These are phyloP conservation scores for Microtus montanus DNA, from an alignment of 2,113 vertebrate species.

Conservation along the genomic window DNA sequence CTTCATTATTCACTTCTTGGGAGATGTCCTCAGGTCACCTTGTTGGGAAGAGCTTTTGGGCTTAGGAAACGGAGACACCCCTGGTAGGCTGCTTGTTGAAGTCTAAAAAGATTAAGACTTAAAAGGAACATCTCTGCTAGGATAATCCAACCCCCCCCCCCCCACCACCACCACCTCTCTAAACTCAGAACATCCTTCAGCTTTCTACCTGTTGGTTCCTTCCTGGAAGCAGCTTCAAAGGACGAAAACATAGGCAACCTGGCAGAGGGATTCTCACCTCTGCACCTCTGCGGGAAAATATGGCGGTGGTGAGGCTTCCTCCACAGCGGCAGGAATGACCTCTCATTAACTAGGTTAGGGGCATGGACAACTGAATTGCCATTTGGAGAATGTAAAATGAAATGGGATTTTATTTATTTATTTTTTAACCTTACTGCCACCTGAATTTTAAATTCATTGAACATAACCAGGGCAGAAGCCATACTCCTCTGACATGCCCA, in stretches of 20 bases:
- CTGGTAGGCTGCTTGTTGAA: slow-evolving; percentile 34
- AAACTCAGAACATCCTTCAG: slow-evolving; percentile 64
- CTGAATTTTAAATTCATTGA: slow-evolving; percentile 64
- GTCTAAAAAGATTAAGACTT: slow-evolving; percentile 67
- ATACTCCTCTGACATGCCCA: slow-evolving; percentile 61
- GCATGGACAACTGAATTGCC: slow-evolving; percentile 24
- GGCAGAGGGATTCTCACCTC: slow-evolving; percentile 72
- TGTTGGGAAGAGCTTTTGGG: slow-evolving; percentile 66
- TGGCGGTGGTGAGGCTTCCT: slow-evolving; percentile 55
- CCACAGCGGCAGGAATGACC: slow-evolving; percentile 61
- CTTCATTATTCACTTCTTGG: background rate
- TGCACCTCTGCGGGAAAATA: slow-evolving; percentile 70
- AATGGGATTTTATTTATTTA: background rate
- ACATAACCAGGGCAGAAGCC: slow-evolving; percentile 46
- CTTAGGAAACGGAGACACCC: slow-evolving; percentile 58
- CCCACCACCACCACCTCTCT: slow-evolving; percentile 1
- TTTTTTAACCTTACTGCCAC: background rate
- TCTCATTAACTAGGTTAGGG: slow-evolving; percentile 61
- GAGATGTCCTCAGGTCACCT: slow-evolving; percentile 65
- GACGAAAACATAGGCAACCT: slow-evolving; percentile 42
- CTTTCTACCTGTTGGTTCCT: slow-evolving; percentile 64
- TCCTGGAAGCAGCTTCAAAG: slow-evolving; percentile 71
- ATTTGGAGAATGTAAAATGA: slow-evolving; percentile 39
- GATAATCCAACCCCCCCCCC: slow-evolving; percentile 47
- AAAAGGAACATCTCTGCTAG: slow-evolving; percentile 75